phyloP scores from a whole-genome alignment of 2,888 invertebrate species.

The Platypus cylindrus region DNA sequence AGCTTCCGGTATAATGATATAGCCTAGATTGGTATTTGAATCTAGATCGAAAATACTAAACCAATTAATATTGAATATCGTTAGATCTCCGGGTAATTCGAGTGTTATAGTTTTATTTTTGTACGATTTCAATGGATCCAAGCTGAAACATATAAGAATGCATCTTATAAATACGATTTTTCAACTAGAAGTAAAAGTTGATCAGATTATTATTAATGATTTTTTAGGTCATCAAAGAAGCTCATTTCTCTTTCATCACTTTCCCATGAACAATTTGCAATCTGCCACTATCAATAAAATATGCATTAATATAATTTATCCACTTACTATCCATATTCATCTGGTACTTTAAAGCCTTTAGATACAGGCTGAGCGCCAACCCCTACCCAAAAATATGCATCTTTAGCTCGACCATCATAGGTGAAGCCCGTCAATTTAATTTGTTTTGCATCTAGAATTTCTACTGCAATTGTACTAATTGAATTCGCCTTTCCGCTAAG shows the following conservation, averaged over 20 bases:
- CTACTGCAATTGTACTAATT: slow-evolving; percentile 59
- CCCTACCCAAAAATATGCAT: slow-evolving; percentile 80
- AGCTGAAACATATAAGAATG: slow-evolving; percentile 37
- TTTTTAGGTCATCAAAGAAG: too few relatives aligned
- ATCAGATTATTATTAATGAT: too few relatives aligned
- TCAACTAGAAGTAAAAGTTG: too few relatives aligned
- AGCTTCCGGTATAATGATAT: slow-evolving; percentile 63
- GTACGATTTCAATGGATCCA: slow-evolving; percentile 67
- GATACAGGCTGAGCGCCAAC: slow-evolving; percentile 77
- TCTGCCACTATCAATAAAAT: too few relatives aligned
- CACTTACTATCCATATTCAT: slow-evolving; percentile 86
- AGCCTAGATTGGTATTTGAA: slow-evolving; percentile 55
- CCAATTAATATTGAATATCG: slow-evolving; percentile 76
- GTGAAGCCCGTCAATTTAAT: slow-evolving; percentile 61
- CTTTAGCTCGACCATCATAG: slow-evolving; percentile 64
- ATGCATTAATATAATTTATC: too few relatives aligned
- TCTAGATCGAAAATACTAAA: slow-evolving; percentile 64
- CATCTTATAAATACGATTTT: too few relatives aligned
- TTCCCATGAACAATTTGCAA: too few relatives aligned
- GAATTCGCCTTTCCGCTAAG: slow-evolving; percentile 52
- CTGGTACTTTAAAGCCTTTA: slow-evolving; percentile 70
- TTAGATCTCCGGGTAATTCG: slow-evolving; percentile 67
- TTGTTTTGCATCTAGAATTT: slow-evolving; percentile 70
- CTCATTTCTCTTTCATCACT: too few relatives aligned
- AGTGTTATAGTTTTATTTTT: slow-evolving; percentile 58